Evolutionary conservation across 2,113 vertebrate genomes (phyloP), one percentile per base, ranked within the genome.

Genomic region (Callaeas wilsoni): DNA sequence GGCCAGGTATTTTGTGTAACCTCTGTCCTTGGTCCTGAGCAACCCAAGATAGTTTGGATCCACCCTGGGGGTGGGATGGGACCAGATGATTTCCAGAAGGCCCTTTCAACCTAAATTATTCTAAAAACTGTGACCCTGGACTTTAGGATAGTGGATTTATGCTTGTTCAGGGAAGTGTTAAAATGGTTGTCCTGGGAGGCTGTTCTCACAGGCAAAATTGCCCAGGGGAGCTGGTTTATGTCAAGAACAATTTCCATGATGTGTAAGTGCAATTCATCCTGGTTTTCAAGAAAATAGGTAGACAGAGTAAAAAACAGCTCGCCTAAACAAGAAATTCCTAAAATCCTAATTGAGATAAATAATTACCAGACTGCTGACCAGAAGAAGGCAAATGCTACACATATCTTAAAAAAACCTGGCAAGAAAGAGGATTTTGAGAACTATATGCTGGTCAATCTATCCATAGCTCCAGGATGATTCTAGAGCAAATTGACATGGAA

Each of bases 1-100:
- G 10, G 13, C 15, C 32, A 65, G 29, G 9, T 65, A 39, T 5
- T 16, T 22, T 9, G 23, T 42, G 42, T 18, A 49, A 50, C 4
- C 80, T 89, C 89, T 96, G 89, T 84, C 87, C 80, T n/a, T 89
- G 79, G 89, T 95, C 55, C 80, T 89, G 73, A 84, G 86, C 15
- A 89, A 65, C 10, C 9, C 2, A 1, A 5, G 5, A 15, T 17
- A 10, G 3, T 4, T 16, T 7, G 6, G n/a, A 64, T 32, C 15
- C 32, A 14, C 16, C 5, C 16, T 10, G 9, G 10, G 4, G 20
- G 6, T 57, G 9, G 10, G 27, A 23, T 1, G 0, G 10, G 32
- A 74, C 10, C 4, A n/a, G 25, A 14, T 15, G 33, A 70, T 13
- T 26, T 69, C 15, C 42, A 84, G 16, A 69, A n/a, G 16, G 33